Conservation (phyloP, 2,888 invertebrate species). For the Phortica okadai region DNA sequence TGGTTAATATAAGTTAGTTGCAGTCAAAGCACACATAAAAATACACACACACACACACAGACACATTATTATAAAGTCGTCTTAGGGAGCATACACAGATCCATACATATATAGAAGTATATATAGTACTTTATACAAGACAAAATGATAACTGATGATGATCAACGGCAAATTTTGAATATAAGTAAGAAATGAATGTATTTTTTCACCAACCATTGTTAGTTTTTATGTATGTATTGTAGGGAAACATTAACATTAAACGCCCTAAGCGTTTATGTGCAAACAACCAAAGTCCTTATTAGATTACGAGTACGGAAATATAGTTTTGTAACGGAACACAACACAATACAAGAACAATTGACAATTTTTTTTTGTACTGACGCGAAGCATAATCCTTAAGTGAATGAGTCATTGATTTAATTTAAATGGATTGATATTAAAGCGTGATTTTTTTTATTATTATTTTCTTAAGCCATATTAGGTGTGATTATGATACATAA, state of each 20-base stretch:
- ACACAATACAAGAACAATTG: not conserved
- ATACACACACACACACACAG: not conserved
- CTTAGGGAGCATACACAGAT: constrained; percentile 17
- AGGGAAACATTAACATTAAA: not conserved
- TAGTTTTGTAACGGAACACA: constrained; percentile 30
- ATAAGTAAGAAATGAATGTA: constrained; percentile 51
- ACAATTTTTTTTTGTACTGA: too few species aligned
- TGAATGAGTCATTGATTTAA: too few species aligned
- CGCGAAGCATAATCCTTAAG: too few species aligned
- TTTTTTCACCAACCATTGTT: constrained; percentile 67
- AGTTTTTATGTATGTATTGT: constrained; percentile 56
- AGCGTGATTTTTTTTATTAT: too few species aligned
- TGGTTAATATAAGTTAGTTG: constrained; percentile 20
- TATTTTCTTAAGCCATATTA: too few species aligned
- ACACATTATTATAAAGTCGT: not conserved
- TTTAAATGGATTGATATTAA: too few species aligned
- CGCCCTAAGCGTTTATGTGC: constrained; percentile 29
- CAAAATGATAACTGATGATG: not conserved
- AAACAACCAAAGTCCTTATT: constrained; percentile 71
- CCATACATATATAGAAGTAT: not conserved
- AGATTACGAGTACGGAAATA: constrained; percentile 34
- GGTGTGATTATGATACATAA: too few species aligned
- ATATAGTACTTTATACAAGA: not conserved
- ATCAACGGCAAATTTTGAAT: constrained; percentile 14
- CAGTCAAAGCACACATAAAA: not conserved